phyloP scores from a whole-genome alignment of 1,140 invertebrate species.

The Macrobrachium rosenbergii region DNA sequence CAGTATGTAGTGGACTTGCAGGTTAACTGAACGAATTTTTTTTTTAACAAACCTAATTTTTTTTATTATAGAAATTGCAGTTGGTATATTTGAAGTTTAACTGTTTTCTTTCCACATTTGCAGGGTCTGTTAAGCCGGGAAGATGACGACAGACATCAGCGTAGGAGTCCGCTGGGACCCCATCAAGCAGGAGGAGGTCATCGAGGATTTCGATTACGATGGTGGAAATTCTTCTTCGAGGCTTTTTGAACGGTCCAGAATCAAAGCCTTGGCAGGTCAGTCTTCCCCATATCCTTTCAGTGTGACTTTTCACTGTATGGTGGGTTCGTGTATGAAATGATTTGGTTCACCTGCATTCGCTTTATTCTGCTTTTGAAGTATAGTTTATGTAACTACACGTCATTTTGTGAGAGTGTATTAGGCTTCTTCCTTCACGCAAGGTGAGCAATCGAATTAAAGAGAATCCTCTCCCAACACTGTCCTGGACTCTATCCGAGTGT shows the following conservation, averaged over 20 bases:
- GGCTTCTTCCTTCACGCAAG: no score
- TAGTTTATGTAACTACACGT: no score
- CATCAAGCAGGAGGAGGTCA: constrained; percentile 82
- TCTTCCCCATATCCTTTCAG: neutral
- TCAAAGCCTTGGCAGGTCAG: constrained; percentile 96
- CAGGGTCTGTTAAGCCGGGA: constrained; percentile 46
- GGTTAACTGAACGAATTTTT: neutral
- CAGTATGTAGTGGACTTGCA: no score
- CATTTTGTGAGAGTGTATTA: no score
- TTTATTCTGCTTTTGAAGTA: no score
- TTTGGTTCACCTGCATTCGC: no score
- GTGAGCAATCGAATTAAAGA: no score
- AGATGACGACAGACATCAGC: constrained; percentile 97
- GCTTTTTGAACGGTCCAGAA: constrained; percentile 97
- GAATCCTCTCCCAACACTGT: no score
- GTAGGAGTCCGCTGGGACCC: constrained; percentile 92
- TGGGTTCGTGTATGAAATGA: neutral
- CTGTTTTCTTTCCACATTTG: neutral
- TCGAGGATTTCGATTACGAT: constrained; percentile 96
- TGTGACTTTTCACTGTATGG: neutral
- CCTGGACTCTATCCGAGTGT: no score
- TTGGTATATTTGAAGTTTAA: neutral
- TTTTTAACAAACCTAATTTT: neutral
- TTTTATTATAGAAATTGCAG: neutral
- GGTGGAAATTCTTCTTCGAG: constrained; percentile 98